Conservation (phyloP, 2,888 invertebrate species). For the Phragmatobia fuliginosa region DNA sequence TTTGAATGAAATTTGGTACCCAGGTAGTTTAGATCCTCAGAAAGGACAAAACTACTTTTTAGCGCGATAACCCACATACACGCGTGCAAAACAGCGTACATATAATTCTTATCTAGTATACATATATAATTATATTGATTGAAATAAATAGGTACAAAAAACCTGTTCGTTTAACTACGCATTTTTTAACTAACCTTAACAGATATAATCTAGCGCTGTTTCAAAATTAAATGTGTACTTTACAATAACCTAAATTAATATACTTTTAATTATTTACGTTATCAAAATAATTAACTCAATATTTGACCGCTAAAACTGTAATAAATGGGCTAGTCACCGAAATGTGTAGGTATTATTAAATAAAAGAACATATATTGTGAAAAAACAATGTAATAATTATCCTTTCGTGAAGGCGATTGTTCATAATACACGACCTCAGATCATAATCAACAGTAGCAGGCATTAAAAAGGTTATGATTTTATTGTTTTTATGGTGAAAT, state of each 20-base stretch:
- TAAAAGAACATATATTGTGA: slow-evolving; percentile 16
- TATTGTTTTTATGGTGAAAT: slow-evolving; percentile 4
- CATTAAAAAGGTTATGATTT: slow-evolving; percentile 1
- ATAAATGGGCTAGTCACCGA: not conserved
- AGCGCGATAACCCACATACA: too few species aligned
- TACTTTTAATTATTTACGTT: not conserved
- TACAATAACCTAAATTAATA: not conserved
- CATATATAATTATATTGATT: too few species aligned
- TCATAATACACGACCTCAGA: slow-evolving; percentile 52
- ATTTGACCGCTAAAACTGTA: not conserved
- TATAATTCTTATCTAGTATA: too few species aligned
- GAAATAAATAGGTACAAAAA: too few species aligned
- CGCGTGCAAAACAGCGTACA: too few species aligned
- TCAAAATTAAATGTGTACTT: not conserved
- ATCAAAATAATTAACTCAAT: not conserved
- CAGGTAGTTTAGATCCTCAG: too few species aligned
- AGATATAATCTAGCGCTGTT: not conserved
- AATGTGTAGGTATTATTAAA: not conserved
- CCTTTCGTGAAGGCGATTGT: slow-evolving; percentile 39
- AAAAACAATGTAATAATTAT: slow-evolving; percentile 58
- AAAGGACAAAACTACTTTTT: too few species aligned
- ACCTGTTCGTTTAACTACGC: too few species aligned
- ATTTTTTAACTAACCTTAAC: too few species aligned
- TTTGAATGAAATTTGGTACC: too few species aligned
- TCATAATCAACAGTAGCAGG: slow-evolving; percentile 34